Percentiles rank a stretch among this genome's conserved stretches.
Conservation (phyloP, 2,888 invertebrate species). For the Erebia aethiops region DNA sequence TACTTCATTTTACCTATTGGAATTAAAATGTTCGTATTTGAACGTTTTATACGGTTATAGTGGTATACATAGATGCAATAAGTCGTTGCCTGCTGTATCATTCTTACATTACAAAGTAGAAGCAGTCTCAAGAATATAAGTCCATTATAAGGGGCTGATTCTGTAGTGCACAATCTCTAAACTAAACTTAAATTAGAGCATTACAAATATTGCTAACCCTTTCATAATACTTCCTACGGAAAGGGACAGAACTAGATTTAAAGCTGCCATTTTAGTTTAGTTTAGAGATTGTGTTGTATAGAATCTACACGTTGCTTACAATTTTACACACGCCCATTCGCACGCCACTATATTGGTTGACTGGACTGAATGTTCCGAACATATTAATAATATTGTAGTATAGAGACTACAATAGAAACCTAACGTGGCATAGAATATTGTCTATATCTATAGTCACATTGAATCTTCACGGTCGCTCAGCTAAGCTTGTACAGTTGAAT, state of each 20-base stretch:
- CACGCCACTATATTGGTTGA: neutral
- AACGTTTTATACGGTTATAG: neutral
- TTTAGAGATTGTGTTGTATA: too few species aligned
- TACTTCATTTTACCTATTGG: neutral
- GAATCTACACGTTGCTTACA: neutral
- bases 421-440: neutral
- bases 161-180: too few species aligned
- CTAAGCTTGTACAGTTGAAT: too few species aligned
- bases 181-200: too few species aligned
- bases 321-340: neutral
- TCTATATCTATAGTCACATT: neutral
- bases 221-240: too few species aligned
- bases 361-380: neutral
- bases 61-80: slow-evolving; percentile 1
- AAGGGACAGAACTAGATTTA: too few species aligned
- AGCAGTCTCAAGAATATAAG: neutral
- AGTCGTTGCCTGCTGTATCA: neutral
- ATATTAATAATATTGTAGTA: too few species aligned
- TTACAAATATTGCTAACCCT: too few species aligned
- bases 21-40: neutral
- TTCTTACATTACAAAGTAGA: slow-evolving; percentile 1
- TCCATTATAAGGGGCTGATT: neutral
- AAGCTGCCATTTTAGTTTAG: too few species aligned
- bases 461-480: neutral
- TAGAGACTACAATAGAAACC: neutral